Evolutionary conservation across 2,797 vertebrate species (phyloP), one percentile per base, ranked within the genome.

Genomic region (Zalophus californianus): DNA sequence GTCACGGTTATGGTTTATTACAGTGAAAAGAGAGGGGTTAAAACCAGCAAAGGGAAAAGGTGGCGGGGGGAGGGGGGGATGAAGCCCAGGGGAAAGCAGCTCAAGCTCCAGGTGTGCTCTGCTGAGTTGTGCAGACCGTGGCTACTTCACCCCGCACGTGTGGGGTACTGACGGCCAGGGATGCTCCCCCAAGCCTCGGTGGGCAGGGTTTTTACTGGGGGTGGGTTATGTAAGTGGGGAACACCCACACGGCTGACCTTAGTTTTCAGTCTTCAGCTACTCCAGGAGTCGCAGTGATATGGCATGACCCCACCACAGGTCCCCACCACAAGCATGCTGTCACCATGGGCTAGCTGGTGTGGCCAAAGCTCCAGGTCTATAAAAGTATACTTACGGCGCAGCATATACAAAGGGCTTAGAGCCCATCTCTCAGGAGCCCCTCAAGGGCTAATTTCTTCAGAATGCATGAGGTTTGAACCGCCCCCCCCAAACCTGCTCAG

Each of bases 61-160:
- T 9, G 7, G 5, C 13, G 6, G 60, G 18, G 6, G 5, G 18
- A 6, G 60, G 18, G 6, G 60, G 4, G 16, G 27, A 2, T 4
- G 29, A 41, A 23, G 58, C 80, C 90, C 58, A 27, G 18, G 58
- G 56, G 27, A 50, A 44, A n/a, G 41, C 18, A n/a, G 20, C 13
- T 12, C 12, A 35, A 2, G 4, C 18, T 58, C 64, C 52, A 35
- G 25, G 4, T 18, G 7, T 35, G 20, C 5, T 50, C 44, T 79
- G 21, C 58, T 18, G 20, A 56, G 32, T 25, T 44, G 25, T 41
- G 5, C 0, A 18, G 16, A 66, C 29, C 68, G 29, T 6, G 6
- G 75, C 52, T 27, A 64, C 60, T 35, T 41, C 13, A 18, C 64
- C 32, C 29, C 9, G 7, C 13, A 0, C 0, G 0, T 3, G 16